Evolutionary conservation across 2,888 invertebrate species (phyloP), one percentile per base, ranked within the genome.

Genomic region (Tinea semifulvella): DNA sequence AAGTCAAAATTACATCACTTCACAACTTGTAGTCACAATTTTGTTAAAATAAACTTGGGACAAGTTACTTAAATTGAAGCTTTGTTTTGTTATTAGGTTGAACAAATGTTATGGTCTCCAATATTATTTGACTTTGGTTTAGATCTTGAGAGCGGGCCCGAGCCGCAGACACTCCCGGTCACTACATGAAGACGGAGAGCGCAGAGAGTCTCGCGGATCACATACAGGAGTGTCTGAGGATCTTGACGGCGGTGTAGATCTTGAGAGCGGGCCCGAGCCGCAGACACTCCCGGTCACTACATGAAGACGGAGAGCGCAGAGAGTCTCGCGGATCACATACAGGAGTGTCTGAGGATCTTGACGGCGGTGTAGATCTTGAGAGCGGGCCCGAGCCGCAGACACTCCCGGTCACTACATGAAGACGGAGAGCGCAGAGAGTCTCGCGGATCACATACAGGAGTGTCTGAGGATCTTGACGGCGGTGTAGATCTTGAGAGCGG

Each of bases 191-290:
- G 3, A 31, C 14, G 13, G 31, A 31, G 13, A 31, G 31, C 14
- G 31, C 31, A 31, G 13, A 14, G 2, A 18, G 6, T 2, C 52
- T 63, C 71, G 53, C 80, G 72, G 49, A 36, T 36, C 36, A 36
- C 2, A 36, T 36, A 16, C 28, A 16, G 6, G 8, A 11, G 17
- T 31, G 8, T 43, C 86, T 69, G 52, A 86, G 64, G 50, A 85
- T 65, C 48, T 83, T 68, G 53, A 90, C 87, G 55, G 86, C 85
- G 64, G 90, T 89, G 60, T 87, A 90, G 44, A 94, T 81, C 66
- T 94, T 95, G 51, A 94, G 84, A 28, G 94, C 92, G 28, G 94
- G 93, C 5, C 95, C 95, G 47, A 95, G 82, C 62, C 91, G 90
- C 48, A 95, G n/a, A n/a, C n/a, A n/a, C n/a, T n/a, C n/a, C n/a